Base-by-base conservation (phyloP, 1,140 invertebrate genomes). In the Bicyclus anynana region DNA sequence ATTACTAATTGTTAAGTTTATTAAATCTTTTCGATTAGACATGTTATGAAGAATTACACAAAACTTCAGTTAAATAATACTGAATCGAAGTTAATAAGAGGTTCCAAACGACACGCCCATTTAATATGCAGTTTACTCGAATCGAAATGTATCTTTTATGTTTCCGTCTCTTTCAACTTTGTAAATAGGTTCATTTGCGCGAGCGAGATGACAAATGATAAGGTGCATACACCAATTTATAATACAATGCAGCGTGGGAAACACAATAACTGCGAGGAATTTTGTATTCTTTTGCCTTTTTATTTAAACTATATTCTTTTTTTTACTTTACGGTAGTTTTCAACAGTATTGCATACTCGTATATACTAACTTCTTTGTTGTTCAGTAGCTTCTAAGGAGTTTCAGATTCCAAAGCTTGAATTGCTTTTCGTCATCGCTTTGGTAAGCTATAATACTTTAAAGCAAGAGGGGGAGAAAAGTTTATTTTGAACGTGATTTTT, bases 51-150 rank as follows among this genome's bases (percentile, higher is more conserved):
- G 26, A 38, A 52, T 55, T 33, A 55, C 16, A 18, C 18, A 10
- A 26, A 47, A 47, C 9, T 47, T 47, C 14, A 55, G 53, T 55
- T 47, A 37, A 55, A 55, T 47, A 55, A 44, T 37, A 47, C 53
- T 55, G 42, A 20, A 55, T 47, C 20, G 37, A 55, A 37, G 53
- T 55, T 55, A 55, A 55, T 55, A 33, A 55, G 42, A 23, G 53
- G 53, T 55, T 55, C 21, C 27, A 16, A 37, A 29, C 17, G 27
- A 42, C 16, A 44, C 53, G 53, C 53, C 53, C 53, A 21, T 21
- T 55, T 55, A 55, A 55, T 33, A 42, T 29, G 40, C 38, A 58
- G 37, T 50, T 58, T 58, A 58, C 47, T 58, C 35, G 47, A 58
- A 50, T 58, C n/a, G 13, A 51, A 58, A 50, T 50, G 46, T 51